Evolutionary conservation across 2,888 invertebrate species (phyloP), one percentile per base, ranked within the genome.

Genomic region (Allacma fusca): DNA sequence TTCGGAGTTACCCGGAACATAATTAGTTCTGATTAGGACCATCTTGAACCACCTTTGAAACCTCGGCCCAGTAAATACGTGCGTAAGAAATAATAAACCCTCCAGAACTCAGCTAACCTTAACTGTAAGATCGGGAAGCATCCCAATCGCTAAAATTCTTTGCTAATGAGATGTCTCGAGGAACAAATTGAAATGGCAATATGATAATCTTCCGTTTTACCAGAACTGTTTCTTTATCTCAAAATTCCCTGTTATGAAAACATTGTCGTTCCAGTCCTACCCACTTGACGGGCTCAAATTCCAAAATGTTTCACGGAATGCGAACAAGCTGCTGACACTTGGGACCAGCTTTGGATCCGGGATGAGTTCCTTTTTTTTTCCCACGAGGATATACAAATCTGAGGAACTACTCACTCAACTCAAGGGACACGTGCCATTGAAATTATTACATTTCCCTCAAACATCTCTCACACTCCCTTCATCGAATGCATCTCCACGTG

Each of bases 341-440:
- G 4, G 50, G 34, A 34, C n/a, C n/a, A n/a, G n/a, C 34, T 34
- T 34, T 34, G 9, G 5, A 34, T 34, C 5, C 4, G 34, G 9
- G 5, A 34, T 34, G 34, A 34, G 34, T 34, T 34, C 4, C 34
- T 34, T 34, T 34, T 34, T 34, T 34, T 34, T 34, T 34, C 34
- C 34, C 34, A 34, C 9, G 34, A 34, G 4, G n/a, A n/a, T n/a
- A n/a, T 34, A 9, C 34, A 34, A 34, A 34, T 4, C 5, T 34
- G 4, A 34, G 9, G 34, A 34, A 34, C 9, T 34, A 34, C 34
- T 50, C 50, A 50, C 2, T 50, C 16, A 5, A 50, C 50, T 13
- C 50, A 50, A 19, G 19, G n/a, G 50, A 50, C 50, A 50, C 50
- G 50, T 50, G 50, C 50, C 50, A 50, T 50, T n/a, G n/a, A 50